Conservation (phyloP, 2,113 vertebrate species). For the Euleptes europaea region DNA sequence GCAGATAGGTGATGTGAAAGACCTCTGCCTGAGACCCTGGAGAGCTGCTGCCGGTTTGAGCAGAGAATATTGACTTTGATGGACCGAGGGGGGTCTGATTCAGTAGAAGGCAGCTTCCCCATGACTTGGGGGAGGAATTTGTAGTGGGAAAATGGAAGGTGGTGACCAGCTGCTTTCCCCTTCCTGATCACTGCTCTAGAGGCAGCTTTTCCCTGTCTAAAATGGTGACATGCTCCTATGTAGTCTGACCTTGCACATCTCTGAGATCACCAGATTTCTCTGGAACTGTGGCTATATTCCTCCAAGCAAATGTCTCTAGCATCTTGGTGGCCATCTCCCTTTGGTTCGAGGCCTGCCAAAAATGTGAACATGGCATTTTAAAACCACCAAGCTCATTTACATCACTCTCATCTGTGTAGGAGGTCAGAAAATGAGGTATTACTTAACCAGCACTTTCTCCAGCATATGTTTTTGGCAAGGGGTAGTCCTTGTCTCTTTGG, state of each 20-base stretch:
- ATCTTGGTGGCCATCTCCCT: neutral
- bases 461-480: slow-evolving; percentile 55
- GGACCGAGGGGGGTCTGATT: no score
- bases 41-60: no score
- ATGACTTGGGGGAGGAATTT: no score
- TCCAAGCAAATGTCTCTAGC: neutral
- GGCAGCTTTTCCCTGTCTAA: neutral
- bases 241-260: neutral
- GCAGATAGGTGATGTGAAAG: no score
- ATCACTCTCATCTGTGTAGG: neutral
- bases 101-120: no score
- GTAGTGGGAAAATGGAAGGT: neutral
- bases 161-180: no score
- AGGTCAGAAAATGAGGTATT: slow-evolving; percentile 48
- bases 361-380: neutral
- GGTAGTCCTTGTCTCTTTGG: slow-evolving; percentile 12
- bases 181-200: neutral
- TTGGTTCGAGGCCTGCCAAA: neutral
- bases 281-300: neutral
- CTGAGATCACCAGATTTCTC: neutral
- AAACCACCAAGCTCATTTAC: slow-evolving; percentile 19
- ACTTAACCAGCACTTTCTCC: slow-evolving; percentile 62
- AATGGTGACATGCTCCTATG: neutral
- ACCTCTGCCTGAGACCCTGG: no score
- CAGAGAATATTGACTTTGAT: no score